Evolutionary conservation across 2,888 invertebrate genomes (phyloP).

Genomic region (Dynastes tityus): DNA sequence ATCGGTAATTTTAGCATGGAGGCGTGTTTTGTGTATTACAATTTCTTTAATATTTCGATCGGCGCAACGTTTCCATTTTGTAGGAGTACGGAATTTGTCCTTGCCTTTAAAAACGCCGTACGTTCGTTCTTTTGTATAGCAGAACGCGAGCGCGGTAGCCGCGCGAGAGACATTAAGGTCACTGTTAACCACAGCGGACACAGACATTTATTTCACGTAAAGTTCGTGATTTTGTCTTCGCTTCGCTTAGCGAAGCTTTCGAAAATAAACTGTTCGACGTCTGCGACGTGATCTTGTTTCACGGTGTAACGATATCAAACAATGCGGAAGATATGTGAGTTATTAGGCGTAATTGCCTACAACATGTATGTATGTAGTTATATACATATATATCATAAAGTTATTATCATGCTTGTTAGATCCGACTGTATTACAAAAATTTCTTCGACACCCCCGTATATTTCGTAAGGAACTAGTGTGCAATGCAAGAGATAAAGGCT

Average conservation of each 20-base stretch:
- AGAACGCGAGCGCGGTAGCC: slow-evolving; percentile 28
- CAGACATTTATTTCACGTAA: slow-evolving; percentile 30
- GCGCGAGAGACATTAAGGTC: slow-evolving; percentile 44
- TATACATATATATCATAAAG: neutral
- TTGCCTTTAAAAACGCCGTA: slow-evolving; percentile 49
- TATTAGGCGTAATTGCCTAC: slow-evolving; percentile 35
- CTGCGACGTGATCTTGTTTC: slow-evolving; percentile 25
- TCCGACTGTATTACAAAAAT: slow-evolving; percentile 8
- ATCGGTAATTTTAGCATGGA: neutral
- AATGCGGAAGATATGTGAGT: slow-evolving; percentile 44
- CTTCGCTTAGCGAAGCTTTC: slow-evolving; percentile 37
- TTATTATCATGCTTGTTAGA: slow-evolving; percentile 5
- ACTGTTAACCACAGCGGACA: slow-evolving; percentile 38
- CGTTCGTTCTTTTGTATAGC: slow-evolving; percentile 43
- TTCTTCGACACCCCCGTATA: slow-evolving; percentile 1
- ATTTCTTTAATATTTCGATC: slow-evolving; percentile 34
- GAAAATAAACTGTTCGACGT: neutral
- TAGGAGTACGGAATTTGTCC: slow-evolving; percentile 47
- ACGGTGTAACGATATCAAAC: slow-evolving; percentile 35
- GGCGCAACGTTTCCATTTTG: slow-evolving; percentile 23
- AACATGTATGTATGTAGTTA: neutral
- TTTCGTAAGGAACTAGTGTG: neutral
- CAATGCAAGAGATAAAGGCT: too few relatives aligned
- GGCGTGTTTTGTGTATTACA: slow-evolving; percentile 6
- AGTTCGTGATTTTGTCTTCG: slow-evolving; percentile 41